Evolutionary conservation across 92 coral and sea anemone genomes (phyloP), one percentile per base, ranked within the genome.

Genomic region (Blastomussa wellsi): DNA sequence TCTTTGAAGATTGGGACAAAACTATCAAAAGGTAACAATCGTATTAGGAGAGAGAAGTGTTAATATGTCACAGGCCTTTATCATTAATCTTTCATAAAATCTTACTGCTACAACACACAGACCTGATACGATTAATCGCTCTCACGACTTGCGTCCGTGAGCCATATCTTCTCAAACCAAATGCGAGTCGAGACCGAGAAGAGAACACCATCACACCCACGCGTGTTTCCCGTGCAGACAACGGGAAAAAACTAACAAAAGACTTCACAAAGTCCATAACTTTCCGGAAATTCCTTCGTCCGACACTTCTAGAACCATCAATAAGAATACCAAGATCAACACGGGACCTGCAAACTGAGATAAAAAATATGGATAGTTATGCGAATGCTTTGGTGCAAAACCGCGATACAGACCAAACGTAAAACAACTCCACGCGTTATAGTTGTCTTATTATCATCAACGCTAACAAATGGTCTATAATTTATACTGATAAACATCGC

Each of bases 271-370:
- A 90, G 35, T 87, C 82, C 36, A 87, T 71, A 28, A 92, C 84
- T 57, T 89, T 88, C 24, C 65, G 86, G 71, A 93, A 85, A 86
- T 93, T 93, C 51, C 87, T 84, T 26, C 79, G 77, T n/a, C 94
- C 94, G 12, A 93, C 84, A 80, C 94, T 83, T 47, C 88, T 72
- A 19, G 96, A 93, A 11, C 89, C 91, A 65, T 93, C 96, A 76
- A 93, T 80, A 59, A 93, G 92, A 51, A 91, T 82, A 19, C 88
- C 97, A 49, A 93, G 92, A 52, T 91, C 94, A 68, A 93, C 86
- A 53, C 91, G 93, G 70, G 88, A 90, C 73, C 84, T 91, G 91
- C 93, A 91, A 29, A 89, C 97, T 93, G 29, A 69, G 70, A 37
- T 22, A 22, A 14, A n/a, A 88, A 80, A 52, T 26, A 39, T 20